Evolutionary conservation across 2,888 invertebrate genomes (phyloP), one percentile per base, ranked within the genome.

Genomic region (Eustalomyia histrio): DNA sequence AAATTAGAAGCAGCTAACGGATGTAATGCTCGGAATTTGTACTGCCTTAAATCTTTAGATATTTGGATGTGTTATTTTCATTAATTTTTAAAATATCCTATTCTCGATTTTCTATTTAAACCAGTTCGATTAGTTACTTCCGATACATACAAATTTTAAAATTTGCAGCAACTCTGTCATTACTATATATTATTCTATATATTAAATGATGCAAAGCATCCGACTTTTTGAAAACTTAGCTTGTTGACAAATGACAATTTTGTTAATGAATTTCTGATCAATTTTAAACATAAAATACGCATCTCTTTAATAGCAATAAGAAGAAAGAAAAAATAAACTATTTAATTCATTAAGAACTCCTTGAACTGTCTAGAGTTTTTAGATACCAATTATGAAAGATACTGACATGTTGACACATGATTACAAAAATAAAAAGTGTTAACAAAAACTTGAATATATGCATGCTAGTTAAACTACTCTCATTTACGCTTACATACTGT

Each of bases 211-310:
- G 12, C 39, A 39, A 39, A 39, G 39, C 39, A 39, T n/a, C 72
- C 72, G 67, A 67, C n/a, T 50, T 55, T 68, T 29, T 29, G 4
- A 61, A 65, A 73, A 43, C 35, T 47, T 68, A 33, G 72, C 72
- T 63, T 76, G 76, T 76, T 75, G 80, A 76, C 80, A 80, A 80
- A 73, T 80, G 76, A 72, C 76, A 63, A 61, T 61, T 55, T 80
- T 76, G 75, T 76, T 76, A 80, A 80, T 64, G 72, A 63, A 63
- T 63, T 64, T 52, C 33, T 69, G 72, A 72, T 79, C 67, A 79
- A 67, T 73, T 79, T 63, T 35, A 12, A 55, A 60, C 60, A 52
- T 29, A 47, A 39, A 39, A 39, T 61, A 21, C 21, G 29, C 12
- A 72, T 65, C 21, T 50, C 67, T 55, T 33, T 55, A 14, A 24